phyloP scores from a whole-genome alignment of 2,797 vertebrate species.

The Rhynchonycteris naso region DNA sequence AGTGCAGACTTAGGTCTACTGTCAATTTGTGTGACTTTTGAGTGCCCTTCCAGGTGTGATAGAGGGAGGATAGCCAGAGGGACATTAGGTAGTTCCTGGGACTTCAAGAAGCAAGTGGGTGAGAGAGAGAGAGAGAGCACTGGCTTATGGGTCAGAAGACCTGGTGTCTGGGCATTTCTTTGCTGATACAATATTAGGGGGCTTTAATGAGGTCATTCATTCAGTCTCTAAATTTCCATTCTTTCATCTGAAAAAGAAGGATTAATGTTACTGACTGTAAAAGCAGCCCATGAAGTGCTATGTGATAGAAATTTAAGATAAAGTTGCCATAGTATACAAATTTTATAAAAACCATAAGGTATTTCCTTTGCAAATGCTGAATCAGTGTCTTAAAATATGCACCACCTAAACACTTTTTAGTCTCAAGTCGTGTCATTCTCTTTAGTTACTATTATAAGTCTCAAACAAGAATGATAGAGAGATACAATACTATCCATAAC shows the following conservation, averaged over 20 bases:
- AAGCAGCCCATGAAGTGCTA: neutral
- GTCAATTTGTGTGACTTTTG: neutral
- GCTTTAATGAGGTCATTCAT: neutral
- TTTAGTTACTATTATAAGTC: neutral
- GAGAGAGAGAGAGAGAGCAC: neutral
- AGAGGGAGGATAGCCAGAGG: neutral
- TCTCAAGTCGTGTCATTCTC: neutral
- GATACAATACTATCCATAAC: fast-evolving
- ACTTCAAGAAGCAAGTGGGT: neutral
- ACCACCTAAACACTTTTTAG: neutral
- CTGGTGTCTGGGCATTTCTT: neutral
- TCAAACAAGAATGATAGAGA: neutral
- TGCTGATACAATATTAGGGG: neutral
- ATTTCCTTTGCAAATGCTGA: conserved; percentile 30
- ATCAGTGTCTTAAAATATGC: neutral
- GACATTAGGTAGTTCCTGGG: neutral
- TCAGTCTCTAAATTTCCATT: conserved; percentile 1
- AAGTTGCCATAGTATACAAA: neutral
- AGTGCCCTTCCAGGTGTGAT: neutral
- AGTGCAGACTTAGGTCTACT: neutral
- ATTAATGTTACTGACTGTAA: neutral
- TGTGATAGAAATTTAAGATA: conserved; percentile 24
- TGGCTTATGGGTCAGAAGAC: neutral
- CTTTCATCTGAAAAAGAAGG: neutral
- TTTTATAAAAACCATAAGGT: conserved; percentile 13